A percentile compares a stretch with the other conserved stretches of the same genome.
phyloP scores from a whole-genome alignment of 2,888 invertebrate genomes.

The Drosophila silvestris region DNA sequence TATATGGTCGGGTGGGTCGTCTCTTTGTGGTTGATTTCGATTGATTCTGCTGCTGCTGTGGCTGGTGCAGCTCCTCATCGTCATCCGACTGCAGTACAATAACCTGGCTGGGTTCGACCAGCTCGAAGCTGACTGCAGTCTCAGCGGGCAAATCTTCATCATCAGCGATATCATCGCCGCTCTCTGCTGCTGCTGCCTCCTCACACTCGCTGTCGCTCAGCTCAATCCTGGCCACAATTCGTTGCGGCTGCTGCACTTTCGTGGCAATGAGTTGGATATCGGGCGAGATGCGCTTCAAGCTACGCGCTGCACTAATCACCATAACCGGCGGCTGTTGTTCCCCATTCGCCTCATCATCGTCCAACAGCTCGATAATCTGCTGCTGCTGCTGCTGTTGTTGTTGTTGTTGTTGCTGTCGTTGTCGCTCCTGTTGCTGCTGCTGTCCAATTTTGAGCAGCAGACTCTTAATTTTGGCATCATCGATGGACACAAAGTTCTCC shows the following conservation, averaged over 20 bases:
- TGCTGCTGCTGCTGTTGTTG: slow-evolving; percentile 20
- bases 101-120: slow-evolving; percentile 50
- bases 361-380: slow-evolving; percentile 75
- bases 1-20: slow-evolving; percentile 62
- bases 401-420: slow-evolving; percentile 26
- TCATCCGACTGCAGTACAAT: slow-evolving; percentile 68
- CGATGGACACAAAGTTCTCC: slow-evolving; percentile 84
- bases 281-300: slow-evolving; percentile 57
- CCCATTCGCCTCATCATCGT: slow-evolving; percentile 72
- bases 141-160: slow-evolving; percentile 53
- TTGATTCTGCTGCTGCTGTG: not conserved
- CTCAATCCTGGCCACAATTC: slow-evolving; percentile 80
- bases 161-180: slow-evolving; percentile 30
- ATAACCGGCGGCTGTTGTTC: slow-evolving; percentile 40
- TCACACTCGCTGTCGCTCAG: slow-evolving; percentile 74
- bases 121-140: slow-evolving; percentile 66
- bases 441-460: slow-evolving; percentile 79
- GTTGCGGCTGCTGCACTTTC: slow-evolving; percentile 48
- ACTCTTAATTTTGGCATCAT: slow-evolving; percentile 83
- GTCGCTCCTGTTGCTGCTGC: slow-evolving; percentile 64
- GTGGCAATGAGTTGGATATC: slow-evolving; percentile 78
- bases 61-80: slow-evolving; percentile 53
- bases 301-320: slow-evolving; percentile 49
- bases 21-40: slow-evolving; percentile 9
- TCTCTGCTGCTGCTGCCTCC: slow-evolving; percentile 14